A percentile compares a stretch with the other conserved stretches of the same genome.
These are phyloP conservation scores for Drosophila littoralis DNA, from an alignment of 1,140 invertebrate genomes.

Conservation along the genomic window DNA sequence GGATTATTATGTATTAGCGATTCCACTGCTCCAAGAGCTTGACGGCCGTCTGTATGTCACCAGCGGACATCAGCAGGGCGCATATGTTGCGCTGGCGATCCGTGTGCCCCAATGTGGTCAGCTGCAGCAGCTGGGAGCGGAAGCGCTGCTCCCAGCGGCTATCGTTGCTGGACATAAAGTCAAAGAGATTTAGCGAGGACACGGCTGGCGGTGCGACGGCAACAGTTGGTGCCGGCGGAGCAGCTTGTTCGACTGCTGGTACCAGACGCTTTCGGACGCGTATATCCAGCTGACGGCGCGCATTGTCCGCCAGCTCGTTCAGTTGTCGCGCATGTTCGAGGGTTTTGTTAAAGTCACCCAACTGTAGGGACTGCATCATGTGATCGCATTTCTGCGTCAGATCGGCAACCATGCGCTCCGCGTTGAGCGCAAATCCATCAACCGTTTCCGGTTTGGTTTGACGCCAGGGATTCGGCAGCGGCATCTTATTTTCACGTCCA, in stretches of 20 bases:
- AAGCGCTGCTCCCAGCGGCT: slow-evolving; percentile 37
- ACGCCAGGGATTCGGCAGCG: slow-evolving; percentile 65
- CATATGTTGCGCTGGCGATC: slow-evolving; percentile 44
- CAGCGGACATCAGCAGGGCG: slow-evolving; percentile 51
- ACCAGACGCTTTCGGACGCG: neutral
- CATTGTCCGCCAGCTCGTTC: neutral
- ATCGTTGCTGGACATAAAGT: slow-evolving; percentile 36
- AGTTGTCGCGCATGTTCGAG: neutral
- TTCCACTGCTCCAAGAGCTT: slow-evolving; percentile 58
- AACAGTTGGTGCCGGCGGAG: neutral
- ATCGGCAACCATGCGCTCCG: neutral
- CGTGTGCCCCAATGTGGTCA: slow-evolving; percentile 43
- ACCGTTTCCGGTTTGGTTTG: neutral
- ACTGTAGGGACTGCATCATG: slow-evolving; percentile 15
- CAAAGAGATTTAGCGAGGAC: slow-evolving; percentile 10
- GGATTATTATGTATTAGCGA: slow-evolving; percentile 20
- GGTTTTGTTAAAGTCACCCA: slow-evolving; percentile 5
- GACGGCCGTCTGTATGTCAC: slow-evolving; percentile 46
- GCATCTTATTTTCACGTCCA: slow-evolving; percentile 53
- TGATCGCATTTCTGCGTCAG: slow-evolving; percentile 11
- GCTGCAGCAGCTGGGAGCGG: slow-evolving; percentile 30
- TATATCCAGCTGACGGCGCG: neutral
- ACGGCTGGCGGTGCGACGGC: neutral
- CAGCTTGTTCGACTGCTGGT: too few species aligned
- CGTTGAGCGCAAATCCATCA: neutral